Evolutionary conservation across 2,888 invertebrate genomes (phyloP).

Genomic region (Sialis fuliginosa): DNA sequence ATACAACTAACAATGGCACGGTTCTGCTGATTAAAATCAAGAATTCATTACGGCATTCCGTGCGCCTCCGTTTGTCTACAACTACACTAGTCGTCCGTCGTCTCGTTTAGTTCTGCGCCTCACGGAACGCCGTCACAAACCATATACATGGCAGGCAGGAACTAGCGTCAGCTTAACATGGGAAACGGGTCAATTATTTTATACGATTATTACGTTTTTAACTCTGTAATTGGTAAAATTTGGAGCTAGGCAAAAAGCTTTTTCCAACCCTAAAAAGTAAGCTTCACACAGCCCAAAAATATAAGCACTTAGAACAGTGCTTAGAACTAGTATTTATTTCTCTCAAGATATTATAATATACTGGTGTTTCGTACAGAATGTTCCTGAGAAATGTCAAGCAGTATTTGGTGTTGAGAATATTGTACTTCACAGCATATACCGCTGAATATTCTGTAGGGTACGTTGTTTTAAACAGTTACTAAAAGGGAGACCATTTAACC

Average conservation of each 20-base stretch:
- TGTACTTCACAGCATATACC: too few relatives aligned
- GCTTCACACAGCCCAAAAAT: conserved; percentile 46
- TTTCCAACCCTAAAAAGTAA: conserved; percentile 31
- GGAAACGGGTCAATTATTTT: conserved; percentile 1
- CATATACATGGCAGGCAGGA: conserved; percentile 3
- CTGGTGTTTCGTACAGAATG: background rate
- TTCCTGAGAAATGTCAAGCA: background rate
- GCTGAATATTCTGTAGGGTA: too few relatives aligned
- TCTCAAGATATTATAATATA: conserved; percentile 9
- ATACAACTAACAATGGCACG: conserved; percentile 4
- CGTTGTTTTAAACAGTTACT: too few relatives aligned
- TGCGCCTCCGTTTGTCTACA: too few relatives aligned
- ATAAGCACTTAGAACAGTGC: conserved; percentile 53
- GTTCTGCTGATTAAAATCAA: conserved; percentile 4
- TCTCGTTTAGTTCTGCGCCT: too few relatives aligned
- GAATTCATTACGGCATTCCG: too few relatives aligned
- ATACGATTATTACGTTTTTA: conserved; percentile 5
- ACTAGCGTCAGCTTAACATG: conserved; percentile 6
- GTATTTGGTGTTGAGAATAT: too few relatives aligned
- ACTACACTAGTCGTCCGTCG: too few relatives aligned
- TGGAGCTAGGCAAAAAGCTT: conserved; percentile 35
- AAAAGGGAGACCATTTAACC: too few relatives aligned
- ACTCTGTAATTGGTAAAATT: conserved; percentile 18
- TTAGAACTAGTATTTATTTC: conserved; percentile 19
- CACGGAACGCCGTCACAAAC: too few relatives aligned